phyloP scores from a whole-genome alignment of 2,113 vertebrate genomes.

The rat (Rattus norvegicus) region DNA sequence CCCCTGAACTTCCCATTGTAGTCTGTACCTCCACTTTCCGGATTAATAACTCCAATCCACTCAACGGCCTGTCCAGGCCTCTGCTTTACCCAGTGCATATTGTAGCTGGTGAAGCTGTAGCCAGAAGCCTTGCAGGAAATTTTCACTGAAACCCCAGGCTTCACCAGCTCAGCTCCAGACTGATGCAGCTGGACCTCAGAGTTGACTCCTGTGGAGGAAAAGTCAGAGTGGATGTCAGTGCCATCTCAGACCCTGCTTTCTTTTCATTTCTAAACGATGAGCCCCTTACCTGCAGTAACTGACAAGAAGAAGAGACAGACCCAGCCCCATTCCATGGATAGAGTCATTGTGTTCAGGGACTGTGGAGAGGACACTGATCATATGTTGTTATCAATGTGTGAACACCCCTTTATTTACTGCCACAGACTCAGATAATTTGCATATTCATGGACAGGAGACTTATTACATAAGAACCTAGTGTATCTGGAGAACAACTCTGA shows the following conservation, averaged over 20 bases:
- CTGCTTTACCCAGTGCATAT: background rate
- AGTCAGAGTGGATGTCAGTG: too few species aligned
- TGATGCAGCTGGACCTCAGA: too few species aligned
- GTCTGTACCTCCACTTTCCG: accelerated
- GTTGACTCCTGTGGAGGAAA: too few species aligned
- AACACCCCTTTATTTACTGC: background rate
- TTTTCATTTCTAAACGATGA: too few species aligned
- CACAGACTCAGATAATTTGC: background rate
- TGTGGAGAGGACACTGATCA: background rate
- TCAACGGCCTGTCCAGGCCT: background rate
- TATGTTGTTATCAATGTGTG: too few species aligned
- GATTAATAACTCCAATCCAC: accelerated
- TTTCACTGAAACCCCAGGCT: too few species aligned
- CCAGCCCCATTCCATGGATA: background rate
- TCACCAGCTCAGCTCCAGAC: too few species aligned
- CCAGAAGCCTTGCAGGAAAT: background rate
- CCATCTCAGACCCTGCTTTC: too few species aligned
- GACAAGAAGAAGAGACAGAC: too few species aligned
- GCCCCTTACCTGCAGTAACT: too few species aligned
- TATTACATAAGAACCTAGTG: background rate
- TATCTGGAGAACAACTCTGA: background rate
- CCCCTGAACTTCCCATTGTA: background rate
- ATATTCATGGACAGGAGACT: background rate
- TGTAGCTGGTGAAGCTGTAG: background rate
- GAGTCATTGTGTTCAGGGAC: background rate